Conservation (phyloP, 2,888 invertebrate genomes). For the Drosophila pseudotalamancana region DNA sequence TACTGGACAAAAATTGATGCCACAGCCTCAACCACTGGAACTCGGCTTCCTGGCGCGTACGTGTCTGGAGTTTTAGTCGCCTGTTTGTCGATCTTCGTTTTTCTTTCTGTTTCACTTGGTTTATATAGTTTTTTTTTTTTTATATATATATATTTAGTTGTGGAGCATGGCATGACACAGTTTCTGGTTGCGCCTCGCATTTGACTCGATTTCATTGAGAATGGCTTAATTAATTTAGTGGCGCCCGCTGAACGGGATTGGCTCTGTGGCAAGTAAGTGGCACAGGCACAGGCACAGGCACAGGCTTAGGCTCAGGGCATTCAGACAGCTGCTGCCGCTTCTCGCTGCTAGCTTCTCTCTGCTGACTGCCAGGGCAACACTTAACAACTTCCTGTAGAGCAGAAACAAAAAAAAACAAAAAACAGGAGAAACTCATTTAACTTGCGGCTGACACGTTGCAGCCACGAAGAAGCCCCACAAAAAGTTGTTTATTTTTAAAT, state of each 20-base stretch:
- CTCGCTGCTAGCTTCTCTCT: background rate
- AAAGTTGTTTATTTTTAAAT: constrained; percentile 35
- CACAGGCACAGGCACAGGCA: no score
- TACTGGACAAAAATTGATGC: constrained; percentile 83
- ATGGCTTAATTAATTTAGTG: constrained; percentile 82
- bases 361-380: constrained; percentile 34
- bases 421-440: constrained; percentile 67
- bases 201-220: constrained; percentile 79
- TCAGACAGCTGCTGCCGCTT: constrained; percentile 37
- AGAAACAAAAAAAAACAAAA: constrained; percentile 12
- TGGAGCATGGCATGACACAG: constrained; percentile 48
- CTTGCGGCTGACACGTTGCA: constrained; percentile 64
- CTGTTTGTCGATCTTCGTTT: constrained; percentile 25
- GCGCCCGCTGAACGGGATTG: constrained; percentile 30
- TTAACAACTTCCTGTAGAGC: constrained; percentile 57
- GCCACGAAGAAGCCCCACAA: constrained; percentile 47
- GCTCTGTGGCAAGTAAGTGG: constrained; percentile 54
- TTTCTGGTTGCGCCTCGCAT: constrained; percentile 60
- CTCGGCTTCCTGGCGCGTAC: constrained; percentile 67
- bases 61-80: constrained; percentile 66
- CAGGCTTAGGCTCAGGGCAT: constrained; percentile 37
- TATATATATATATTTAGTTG: no score
- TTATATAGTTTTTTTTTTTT: constrained; percentile 1
- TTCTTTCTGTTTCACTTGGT: background rate
- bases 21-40: constrained; percentile 27